Conservation (phyloP, 2,797 vertebrate species). For the Gymnopithys bicolor region DNA sequence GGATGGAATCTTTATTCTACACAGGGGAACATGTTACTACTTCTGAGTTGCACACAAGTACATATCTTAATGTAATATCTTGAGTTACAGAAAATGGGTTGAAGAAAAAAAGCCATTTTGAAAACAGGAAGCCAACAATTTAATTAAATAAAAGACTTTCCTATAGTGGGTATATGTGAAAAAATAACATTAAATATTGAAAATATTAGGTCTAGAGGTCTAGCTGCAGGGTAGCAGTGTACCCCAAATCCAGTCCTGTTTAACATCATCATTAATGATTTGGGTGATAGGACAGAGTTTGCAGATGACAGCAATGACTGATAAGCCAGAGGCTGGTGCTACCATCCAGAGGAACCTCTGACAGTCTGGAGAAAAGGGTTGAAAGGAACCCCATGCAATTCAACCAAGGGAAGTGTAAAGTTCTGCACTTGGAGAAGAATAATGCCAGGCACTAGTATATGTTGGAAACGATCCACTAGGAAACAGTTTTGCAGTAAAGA, state of each 20-base stretch:
- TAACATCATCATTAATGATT: neutral
- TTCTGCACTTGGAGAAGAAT: neutral
- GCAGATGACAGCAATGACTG: neutral
- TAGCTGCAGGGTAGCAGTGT: neutral
- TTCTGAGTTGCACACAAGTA: neutral
- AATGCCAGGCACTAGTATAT: neutral
- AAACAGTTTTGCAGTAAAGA: neutral
- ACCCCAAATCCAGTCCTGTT: neutral
- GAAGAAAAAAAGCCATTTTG: neutral
- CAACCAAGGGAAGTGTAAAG: neutral
- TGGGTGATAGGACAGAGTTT: neutral
- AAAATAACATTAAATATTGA: neutral
- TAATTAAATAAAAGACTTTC: neutral
- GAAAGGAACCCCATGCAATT: accelerated
- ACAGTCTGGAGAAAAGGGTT: neutral
- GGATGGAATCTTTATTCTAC: neutral
- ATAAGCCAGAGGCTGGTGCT: neutral
- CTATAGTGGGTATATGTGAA: neutral
- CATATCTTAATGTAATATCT: neutral
- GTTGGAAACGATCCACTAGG: accelerated
- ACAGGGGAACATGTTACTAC: neutral
- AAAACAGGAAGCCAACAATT: neutral
- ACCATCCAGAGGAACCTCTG: neutral
- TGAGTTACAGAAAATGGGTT: neutral
- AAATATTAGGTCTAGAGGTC: neutral